Conservation (phyloP, 2,797 vertebrate genomes). For the Acanthornis magna region DNA sequence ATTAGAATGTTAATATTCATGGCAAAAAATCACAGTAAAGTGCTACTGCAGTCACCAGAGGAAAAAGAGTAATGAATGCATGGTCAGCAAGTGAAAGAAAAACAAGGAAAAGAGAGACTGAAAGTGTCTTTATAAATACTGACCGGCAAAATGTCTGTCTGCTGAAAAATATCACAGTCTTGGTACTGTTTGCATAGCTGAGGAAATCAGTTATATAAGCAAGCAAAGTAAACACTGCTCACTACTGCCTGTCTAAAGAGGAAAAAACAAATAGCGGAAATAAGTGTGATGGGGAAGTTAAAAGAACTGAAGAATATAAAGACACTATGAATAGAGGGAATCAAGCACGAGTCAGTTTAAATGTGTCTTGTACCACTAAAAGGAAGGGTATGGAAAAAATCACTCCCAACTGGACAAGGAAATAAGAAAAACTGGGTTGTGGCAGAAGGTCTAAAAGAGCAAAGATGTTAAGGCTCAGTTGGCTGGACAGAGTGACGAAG, state of each 20-base stretch:
- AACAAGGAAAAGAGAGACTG: neutral
- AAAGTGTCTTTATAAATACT: neutral
- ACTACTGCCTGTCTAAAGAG: neutral
- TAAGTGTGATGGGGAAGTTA: neutral
- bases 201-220: conserved; percentile 26
- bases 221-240: neutral
- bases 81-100: neutral
- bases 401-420: neutral
- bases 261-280: neutral
- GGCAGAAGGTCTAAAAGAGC: neutral
- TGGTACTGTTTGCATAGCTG: neutral
- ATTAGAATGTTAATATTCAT: neutral
- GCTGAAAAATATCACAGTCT: neutral
- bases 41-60: neutral
- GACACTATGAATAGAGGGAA: neutral
- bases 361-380: neutral
- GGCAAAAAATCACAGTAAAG: neutral
- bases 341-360: neutral
- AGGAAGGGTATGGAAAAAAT: neutral
- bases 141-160: neutral
- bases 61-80: neutral
- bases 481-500: neutral
- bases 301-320: conserved; percentile 7
- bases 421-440: neutral
- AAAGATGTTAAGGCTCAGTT: neutral